These are phyloP conservation scores for Stenchaetothrips biformis DNA, from an alignment of 2,888 invertebrate species.

Conservation along the genomic window DNA sequence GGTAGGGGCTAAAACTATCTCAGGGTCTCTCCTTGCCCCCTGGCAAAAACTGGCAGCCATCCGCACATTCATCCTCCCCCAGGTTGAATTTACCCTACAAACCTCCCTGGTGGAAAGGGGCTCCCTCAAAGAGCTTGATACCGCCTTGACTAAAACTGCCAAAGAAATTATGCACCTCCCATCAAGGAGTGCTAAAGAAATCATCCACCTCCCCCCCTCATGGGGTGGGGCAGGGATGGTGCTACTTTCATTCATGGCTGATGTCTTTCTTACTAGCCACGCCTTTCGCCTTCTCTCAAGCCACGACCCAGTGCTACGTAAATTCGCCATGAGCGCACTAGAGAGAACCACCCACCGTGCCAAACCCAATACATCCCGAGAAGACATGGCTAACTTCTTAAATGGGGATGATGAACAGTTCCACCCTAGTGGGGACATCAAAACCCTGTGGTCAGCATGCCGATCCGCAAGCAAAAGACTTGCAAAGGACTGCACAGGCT, in stretches of 20 bases:
- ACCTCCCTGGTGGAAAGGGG: constrained; percentile 32
- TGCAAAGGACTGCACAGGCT: too few species aligned
- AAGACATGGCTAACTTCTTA: background rate
- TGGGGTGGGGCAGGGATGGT: constrained; percentile 41
- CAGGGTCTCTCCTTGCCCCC: constrained; percentile 34
- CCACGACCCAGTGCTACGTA: background rate
- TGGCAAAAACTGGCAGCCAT: constrained; percentile 36
- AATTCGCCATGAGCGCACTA: background rate
- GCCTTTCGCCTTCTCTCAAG: background rate
- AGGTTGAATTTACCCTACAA: constrained; percentile 40
- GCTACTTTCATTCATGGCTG: constrained; percentile 36
- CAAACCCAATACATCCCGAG: background rate
- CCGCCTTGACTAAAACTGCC: background rate
- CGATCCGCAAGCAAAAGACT: too few species aligned
- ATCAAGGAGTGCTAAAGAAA: constrained; percentile 38
- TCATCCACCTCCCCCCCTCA: constrained; percentile 36
- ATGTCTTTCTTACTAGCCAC: background rate
- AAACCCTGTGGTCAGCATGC: too few species aligned
- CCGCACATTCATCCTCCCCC: constrained; percentile 39
- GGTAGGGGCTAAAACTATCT: constrained; percentile 16
- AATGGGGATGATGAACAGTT: too few species aligned
- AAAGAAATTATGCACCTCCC: background rate
- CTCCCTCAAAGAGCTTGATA: background rate
- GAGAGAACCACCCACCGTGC: background rate
- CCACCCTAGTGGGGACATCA: too few species aligned